Evolutionary conservation across 2,797 vertebrate species (phyloP).

Genomic region (Chloroceryle inda): DNA sequence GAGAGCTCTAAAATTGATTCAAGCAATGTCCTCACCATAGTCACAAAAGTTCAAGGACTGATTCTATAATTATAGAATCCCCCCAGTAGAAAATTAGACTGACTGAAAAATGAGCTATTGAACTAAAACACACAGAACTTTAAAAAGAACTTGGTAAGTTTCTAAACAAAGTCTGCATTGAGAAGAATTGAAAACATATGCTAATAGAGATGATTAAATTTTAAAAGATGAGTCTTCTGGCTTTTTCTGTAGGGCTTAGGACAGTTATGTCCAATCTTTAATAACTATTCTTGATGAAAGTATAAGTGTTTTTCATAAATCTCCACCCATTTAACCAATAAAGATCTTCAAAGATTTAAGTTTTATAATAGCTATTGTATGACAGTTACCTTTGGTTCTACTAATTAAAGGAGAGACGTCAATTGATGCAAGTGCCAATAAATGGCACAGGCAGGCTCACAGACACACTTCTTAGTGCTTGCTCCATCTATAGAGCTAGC

Average conservation of each 20-base stretch:
- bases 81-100: background rate
- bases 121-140: background rate
- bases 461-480: background rate
- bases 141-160: constrained; percentile 39
- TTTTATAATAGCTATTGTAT: background rate
- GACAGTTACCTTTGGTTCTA: background rate
- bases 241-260: constrained; percentile 7
- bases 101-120: background rate
- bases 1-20: constrained; percentile 28
- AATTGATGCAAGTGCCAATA: background rate
- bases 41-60: constrained; percentile 21
- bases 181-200: constrained; percentile 21
- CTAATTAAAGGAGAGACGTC: background rate
- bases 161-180: constrained; percentile 25
- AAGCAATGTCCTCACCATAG: constrained; percentile 4
- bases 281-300: background rate
- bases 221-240: constrained; percentile 33
- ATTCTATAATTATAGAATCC: constrained; percentile 43
- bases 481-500: background rate
- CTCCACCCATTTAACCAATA: background rate
- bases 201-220: constrained; percentile 43
- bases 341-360: background rate
- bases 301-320: background rate
- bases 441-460: background rate
- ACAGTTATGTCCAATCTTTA: background rate